Evolutionary conservation across 2,888 invertebrate genomes (phyloP).

Genomic region (Cantharis flavilabris): DNA sequence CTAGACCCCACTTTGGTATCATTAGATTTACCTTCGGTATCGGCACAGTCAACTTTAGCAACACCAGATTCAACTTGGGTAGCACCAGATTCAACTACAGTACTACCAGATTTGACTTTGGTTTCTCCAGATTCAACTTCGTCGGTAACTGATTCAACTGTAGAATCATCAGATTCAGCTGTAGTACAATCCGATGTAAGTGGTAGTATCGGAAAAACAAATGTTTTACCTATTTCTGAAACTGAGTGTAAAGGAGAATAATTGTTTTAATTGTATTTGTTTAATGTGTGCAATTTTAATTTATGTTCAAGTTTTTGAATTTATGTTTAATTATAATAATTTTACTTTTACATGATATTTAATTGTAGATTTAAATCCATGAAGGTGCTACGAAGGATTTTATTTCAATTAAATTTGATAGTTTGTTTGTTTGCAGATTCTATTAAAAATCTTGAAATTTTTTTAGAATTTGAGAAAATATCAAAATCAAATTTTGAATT

Average conservation of each 20-base stretch:
- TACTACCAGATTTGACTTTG: neutral
- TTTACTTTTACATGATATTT: neutral
- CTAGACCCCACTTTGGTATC: neutral
- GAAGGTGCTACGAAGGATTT: neutral
- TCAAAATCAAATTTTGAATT: neutral
- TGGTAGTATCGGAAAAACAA: neutral
- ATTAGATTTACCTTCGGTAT: neutral
- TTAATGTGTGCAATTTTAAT: neutral
- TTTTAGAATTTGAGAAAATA: neutral
- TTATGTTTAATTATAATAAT: neutral
- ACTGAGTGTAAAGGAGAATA: neutral
- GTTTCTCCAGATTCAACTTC: neutral
- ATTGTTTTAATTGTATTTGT: neutral
- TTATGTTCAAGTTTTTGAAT: neutral
- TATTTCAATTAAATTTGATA: neutral
- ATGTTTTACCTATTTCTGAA: neutral
- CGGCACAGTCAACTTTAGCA: neutral
- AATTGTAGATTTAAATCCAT: neutral
- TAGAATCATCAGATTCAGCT: neutral
- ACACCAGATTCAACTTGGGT: neutral
- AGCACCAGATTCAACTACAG: neutral
- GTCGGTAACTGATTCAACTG: neutral
- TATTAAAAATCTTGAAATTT: neutral
- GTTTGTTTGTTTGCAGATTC: neutral
- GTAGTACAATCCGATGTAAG: neutral